Evolutionary conservation across 2,113 vertebrate genomes (phyloP), one percentile per base, ranked within the genome.

Genomic region (Clinocottus analis): DNA sequence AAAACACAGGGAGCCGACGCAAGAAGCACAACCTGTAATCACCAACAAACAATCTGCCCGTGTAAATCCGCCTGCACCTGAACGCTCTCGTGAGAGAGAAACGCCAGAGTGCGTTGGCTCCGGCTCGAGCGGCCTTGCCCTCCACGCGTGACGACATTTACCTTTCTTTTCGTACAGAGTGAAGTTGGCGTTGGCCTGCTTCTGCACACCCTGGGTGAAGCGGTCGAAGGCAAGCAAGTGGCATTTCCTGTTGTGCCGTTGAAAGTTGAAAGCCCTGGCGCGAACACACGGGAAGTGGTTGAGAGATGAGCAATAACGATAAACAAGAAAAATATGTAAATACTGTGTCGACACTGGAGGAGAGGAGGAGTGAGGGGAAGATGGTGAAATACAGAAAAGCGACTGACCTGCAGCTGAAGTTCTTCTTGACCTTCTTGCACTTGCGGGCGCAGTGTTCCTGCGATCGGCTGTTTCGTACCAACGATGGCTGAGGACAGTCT

Each of bases 131-230:
- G 41, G 13, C 45, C 5, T 13, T 4, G 7, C 33, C 3, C 17
- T n/a, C 8, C 2, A 8, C 35, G 43, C 83, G 90, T 78, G 0
- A 16, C 0, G 10, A 27, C 19, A 85, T 93, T 86, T 96, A 98
- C 98, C 97, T 97, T 99, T 99, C 85, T 97, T 98, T 93, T 99
- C 97, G 70, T 97, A 99, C 80, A 99, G 94, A 86, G 97, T 97
- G 75, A 96, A 97, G 75, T 95, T 94, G 85, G 93, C 91, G 85
- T 95, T 93, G 84, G 94, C 94, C 72, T 96, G 96, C 82, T 94
- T 97, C 93, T 94, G 96, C 83, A 95, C 96, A 75, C 96, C 97
- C 84, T 93, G 95, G 85, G 95, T 96, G 95, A 97, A 95, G 76
- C 96, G 97, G 90, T 97, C 97, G 83, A 97, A 98, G 85, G 97